Evolutionary conservation across 92 coral and sea anemone genomes (phyloP).

Genomic region (Phenganax marumi): DNA sequence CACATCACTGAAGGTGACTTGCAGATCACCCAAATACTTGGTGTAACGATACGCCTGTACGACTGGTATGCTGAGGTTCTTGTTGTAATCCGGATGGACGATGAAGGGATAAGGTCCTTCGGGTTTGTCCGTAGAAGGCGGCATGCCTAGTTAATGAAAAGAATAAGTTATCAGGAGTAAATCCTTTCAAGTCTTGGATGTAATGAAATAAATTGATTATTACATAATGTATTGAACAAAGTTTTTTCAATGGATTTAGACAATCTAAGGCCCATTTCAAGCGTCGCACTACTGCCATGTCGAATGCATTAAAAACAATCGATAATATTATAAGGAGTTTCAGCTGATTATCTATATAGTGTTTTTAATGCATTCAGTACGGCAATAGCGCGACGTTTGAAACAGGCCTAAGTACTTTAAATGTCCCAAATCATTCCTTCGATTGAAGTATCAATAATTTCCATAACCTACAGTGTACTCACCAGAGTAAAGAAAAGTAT

Average conservation of each 20-base stretch:
- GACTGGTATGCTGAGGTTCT: slow-evolving; percentile 63
- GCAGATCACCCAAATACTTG: slow-evolving; percentile 76
- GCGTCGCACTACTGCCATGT: no score
- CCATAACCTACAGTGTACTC: not conserved
- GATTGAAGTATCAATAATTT: not conserved
- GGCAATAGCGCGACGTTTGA: no score
- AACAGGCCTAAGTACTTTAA: no score
- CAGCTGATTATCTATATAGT: no score
- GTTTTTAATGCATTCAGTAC: no score
- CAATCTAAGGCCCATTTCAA: no score
- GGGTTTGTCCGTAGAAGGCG: slow-evolving; percentile 66
- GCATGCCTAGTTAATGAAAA: slow-evolving; percentile 48
- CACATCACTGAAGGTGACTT: slow-evolving; percentile 66
- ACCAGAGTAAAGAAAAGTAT: slow-evolving; percentile 92
- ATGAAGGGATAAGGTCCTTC: slow-evolving; percentile 80
- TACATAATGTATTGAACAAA: no score
- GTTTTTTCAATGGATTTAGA: no score
- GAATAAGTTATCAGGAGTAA: not conserved
- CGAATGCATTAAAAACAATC: no score
- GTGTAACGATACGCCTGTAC: slow-evolving; percentile 81
- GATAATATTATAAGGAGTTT: no score
- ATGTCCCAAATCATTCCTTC: not conserved
- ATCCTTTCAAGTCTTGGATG: no score
- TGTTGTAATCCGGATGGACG: slow-evolving; percentile 61
- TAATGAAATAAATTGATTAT: no score